Evolutionary conservation across 2,888 invertebrate genomes (phyloP).

Genomic region (Timema podura): DNA sequence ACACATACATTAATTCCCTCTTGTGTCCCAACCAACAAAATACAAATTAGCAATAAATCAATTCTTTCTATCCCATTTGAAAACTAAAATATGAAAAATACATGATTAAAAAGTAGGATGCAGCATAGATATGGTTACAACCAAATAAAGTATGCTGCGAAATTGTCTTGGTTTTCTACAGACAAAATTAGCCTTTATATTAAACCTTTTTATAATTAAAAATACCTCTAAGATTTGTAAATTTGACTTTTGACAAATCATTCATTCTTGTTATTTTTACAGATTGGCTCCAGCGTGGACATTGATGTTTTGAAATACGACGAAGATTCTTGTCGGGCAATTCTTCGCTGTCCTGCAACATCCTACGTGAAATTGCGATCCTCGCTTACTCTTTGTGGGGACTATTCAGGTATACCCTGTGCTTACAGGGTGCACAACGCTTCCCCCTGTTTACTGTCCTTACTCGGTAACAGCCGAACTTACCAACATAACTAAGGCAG

Average conservation of each 20-base stretch:
- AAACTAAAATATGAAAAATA: not conserved
- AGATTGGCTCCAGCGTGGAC: slow-evolving; percentile 47
- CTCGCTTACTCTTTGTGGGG: slow-evolving; percentile 52
- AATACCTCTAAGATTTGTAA: not conserved
- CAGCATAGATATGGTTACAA: no score
- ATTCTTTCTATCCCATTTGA: no score
- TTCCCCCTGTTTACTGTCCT: slow-evolving; percentile 45
- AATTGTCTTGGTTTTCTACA: no score
- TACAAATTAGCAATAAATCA: no score
- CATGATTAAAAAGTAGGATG: not conserved
- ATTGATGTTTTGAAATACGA: slow-evolving; percentile 58
- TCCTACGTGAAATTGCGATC: slow-evolving; percentile 55
- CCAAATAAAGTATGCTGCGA: no score
- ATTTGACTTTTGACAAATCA: slow-evolving; percentile 1
- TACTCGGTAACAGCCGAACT: slow-evolving; percentile 40
- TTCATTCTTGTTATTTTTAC: slow-evolving; percentile 25
- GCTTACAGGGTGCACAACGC: slow-evolving; percentile 53
- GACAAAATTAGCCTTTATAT: no score
- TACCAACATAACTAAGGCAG: slow-evolving; percentile 33
- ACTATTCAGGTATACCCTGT: slow-evolving; percentile 50
- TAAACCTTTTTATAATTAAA: not conserved
- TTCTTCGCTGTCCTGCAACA: slow-evolving; percentile 53
- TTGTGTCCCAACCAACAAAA: no score
- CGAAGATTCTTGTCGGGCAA: slow-evolving; percentile 45
- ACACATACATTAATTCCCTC: no score